Percentiles rank a stretch among this genome's conserved stretches.
Evolutionary conservation across 2,113 vertebrate genomes (phyloP).

Genomic region (Peromyscus maniculatus): DNA sequence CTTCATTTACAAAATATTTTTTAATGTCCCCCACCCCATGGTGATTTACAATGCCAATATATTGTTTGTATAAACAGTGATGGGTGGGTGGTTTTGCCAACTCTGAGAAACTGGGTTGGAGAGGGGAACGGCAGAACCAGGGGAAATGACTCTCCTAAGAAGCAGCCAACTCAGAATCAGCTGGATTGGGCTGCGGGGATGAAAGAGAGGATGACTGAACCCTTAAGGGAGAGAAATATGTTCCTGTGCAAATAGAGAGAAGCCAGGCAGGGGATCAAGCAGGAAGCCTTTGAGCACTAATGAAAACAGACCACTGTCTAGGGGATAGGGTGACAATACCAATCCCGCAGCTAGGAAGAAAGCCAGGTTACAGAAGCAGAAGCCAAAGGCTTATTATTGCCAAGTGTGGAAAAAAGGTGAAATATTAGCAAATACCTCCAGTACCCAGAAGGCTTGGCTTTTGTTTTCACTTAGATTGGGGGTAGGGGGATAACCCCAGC

Average conservation of each 20-base stretch:
- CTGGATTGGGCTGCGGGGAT: background rate
- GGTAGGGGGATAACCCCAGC: background rate
- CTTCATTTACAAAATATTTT: slow-evolving; percentile 24
- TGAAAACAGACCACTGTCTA: slow-evolving; percentile 39
- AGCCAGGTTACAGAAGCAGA: slow-evolving; percentile 6
- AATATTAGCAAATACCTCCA: slow-evolving; percentile 20
- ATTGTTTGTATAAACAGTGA: background rate
- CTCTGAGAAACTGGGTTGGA: background rate
- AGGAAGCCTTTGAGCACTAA: slow-evolving; percentile 52
- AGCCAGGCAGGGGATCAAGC: background rate
- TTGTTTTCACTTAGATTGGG: slow-evolving; percentile 39
- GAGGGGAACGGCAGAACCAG: background rate
- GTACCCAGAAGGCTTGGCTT: slow-evolving; percentile 13
- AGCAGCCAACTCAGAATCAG: background rate
- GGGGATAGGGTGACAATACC: background rate
- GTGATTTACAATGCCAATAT: background rate
- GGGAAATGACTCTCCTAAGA: background rate
- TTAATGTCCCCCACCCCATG: background rate
- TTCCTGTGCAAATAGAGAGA: slow-evolving; percentile 22
- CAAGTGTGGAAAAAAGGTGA: background rate
- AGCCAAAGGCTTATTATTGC: background rate
- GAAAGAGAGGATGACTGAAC: background rate
- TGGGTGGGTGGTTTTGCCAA: background rate
- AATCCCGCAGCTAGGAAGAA: background rate
- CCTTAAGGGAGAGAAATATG: slow-evolving; percentile 10